Evolutionary conservation across 2,113 vertebrate species (phyloP).

Genomic region (Trichechus manatus): DNA sequence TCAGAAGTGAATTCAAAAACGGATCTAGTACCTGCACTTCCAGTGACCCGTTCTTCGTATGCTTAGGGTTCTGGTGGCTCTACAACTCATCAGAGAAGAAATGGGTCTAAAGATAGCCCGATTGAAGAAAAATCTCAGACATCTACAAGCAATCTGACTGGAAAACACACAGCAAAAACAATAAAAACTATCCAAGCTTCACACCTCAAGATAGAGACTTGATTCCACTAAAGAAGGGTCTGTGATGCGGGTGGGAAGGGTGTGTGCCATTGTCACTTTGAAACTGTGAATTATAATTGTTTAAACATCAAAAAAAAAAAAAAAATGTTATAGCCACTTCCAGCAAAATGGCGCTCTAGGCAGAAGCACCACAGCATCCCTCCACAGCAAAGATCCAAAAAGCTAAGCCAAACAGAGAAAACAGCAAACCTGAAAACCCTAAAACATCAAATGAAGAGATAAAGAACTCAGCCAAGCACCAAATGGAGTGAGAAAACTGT

Average conservation of each 20-base stretch:
- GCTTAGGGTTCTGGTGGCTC: conserved; percentile 82
- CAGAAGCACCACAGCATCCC: too few species aligned
- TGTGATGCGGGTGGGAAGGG: conserved; percentile 82
- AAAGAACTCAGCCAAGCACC: too few species aligned
- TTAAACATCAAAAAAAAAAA: background rate
- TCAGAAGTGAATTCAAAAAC: conserved; percentile 93
- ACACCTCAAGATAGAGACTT: conserved; percentile 90
- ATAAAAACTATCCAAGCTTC: conserved; percentile 89
- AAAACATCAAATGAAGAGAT: too few species aligned
- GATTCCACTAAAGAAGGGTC: conserved; percentile 74
- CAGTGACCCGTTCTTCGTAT: conserved; percentile 91
- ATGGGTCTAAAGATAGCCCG: conserved; percentile 91
- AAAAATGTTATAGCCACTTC: too few species aligned
- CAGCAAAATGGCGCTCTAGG: too few species aligned
- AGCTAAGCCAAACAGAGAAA: too few species aligned
- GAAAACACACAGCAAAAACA: conserved; percentile 88
- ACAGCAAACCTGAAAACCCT: too few species aligned
- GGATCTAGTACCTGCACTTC: conserved; percentile 92
- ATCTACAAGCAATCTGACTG: conserved; percentile 83
- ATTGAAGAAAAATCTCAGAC: conserved; percentile 87
- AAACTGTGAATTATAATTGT: conserved; percentile 75
- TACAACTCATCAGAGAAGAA: conserved; percentile 88
- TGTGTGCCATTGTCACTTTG: conserved; percentile 68
- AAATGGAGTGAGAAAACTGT: too few species aligned
- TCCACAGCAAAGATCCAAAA: too few species aligned